phyloP scores from a whole-genome alignment of 2,888 invertebrate genomes.

The Macrosiphum euphorbiae region DNA sequence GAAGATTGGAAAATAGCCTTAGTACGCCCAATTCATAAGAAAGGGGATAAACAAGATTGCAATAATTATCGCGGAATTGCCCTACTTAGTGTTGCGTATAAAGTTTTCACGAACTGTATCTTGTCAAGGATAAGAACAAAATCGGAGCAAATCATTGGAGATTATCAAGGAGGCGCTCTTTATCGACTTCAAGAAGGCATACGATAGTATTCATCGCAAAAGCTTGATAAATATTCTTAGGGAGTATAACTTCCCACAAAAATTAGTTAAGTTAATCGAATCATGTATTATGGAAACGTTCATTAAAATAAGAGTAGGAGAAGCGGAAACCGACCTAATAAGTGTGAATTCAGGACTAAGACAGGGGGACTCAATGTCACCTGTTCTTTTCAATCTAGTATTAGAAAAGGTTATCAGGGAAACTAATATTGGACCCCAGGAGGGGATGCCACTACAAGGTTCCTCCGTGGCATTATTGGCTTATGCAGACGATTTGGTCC shows the following conservation, averaged over 20 bases:
- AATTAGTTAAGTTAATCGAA: not conserved
- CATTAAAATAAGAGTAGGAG: slow-evolving; percentile 20
- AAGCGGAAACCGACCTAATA: slow-evolving; percentile 21
- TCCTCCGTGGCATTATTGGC: no score
- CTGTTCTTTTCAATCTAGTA: no score
- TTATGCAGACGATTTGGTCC: no score
- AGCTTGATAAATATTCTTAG: slow-evolving; percentile 27
- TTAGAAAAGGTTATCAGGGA: no score
- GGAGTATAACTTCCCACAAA: slow-evolving; percentile 24
- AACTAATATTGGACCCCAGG: no score
- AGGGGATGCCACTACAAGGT: no score
- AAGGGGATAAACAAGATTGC: no score
- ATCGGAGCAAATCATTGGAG: slow-evolving; percentile 20
- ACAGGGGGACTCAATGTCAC: not conserved
- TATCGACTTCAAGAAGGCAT: slow-evolving; percentile 24
- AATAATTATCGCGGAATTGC: no score
- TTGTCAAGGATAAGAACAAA: not conserved
- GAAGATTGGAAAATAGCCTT: not conserved
- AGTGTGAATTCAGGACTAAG: not conserved
- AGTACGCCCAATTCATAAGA: no score
- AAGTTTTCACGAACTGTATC: no score
- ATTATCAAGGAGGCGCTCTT: slow-evolving; percentile 6
- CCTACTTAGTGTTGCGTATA: no score
- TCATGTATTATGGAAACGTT: not conserved
- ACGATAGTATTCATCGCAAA: slow-evolving; percentile 5